Base-by-base conservation (phyloP, 2,888 invertebrate genomes). In the Scrobipalpa costella region DNA sequence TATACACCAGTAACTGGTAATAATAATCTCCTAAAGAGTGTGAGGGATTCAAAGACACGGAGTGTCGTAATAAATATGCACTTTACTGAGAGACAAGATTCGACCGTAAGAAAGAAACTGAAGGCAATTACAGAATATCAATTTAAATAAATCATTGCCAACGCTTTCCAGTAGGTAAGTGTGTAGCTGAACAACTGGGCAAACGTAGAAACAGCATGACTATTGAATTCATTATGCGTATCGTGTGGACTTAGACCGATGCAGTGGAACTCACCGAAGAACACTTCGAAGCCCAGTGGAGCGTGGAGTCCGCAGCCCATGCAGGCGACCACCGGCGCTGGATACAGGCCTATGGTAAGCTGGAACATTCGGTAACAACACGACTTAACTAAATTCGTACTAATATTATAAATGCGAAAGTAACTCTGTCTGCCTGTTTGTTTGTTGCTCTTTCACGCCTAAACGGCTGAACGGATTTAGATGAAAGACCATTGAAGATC, bases 181-280 rank as follows among this genome's bases (percentile, higher is more conserved):
- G 7, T 33, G 13, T 34, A 34, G 50, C 36, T 59, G n/a, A 19
- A 63, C 62, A 52, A 61, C 44, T 62, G 59, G 52, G 47, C 57
- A 57, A 61, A 38, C 40, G 9, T 49, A 57, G 33, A 40, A 47
- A 63, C 62, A 65, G 69, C 70, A 71, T 71, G 69, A 67, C 27
- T 33, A 63, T 61, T 65, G 63, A 60, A 65, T 65, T 60, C 61
- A 65, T 65, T 71, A 71, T 66, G 66, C 64, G 66, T 66, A 63
- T 63, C 74, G 75, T 77, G 73, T 78, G 76, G 72, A 59, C 27
- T 78, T 84, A 96, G 96, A 92, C 95, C 96, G 80, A 95, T 97
- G 92, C 96, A 96, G 92, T 97, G 97, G 97, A 97, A 96, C 86
- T 97, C 97, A 67, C 97, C 97, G 69, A 97, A 97, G 92, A 96